Evolutionary conservation across 2,888 invertebrate genomes (phyloP).

Genomic region (Spodoptera picta): DNA sequence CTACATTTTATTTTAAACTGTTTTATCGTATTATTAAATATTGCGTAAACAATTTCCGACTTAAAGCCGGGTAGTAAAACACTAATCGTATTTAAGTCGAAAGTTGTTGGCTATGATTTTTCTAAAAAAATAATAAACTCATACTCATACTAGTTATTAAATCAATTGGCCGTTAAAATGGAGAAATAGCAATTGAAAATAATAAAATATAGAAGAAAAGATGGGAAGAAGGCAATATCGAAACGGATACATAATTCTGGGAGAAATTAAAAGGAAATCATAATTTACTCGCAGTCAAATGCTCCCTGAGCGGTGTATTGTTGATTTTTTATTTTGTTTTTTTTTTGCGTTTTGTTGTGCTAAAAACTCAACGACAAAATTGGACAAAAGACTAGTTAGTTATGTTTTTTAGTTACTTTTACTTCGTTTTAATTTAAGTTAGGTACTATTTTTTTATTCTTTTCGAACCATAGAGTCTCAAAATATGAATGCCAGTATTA

Average conservation of each 20-base stretch:
- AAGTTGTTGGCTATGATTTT: background rate
- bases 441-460: too few relatives aligned
- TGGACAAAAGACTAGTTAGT: too few relatives aligned
- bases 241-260: slow-evolving; percentile 52
- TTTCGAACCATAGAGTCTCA: too few relatives aligned
- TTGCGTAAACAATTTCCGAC: too few relatives aligned
- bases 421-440: too few relatives aligned
- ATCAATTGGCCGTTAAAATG: slow-evolving; percentile 59
- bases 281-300: slow-evolving; percentile 43
- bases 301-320: slow-evolving; percentile 13
- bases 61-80: background rate
- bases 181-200: slow-evolving; percentile 58
- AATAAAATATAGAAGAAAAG: slow-evolving; percentile 58
- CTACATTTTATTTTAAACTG: too few relatives aligned
- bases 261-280: slow-evolving; percentile 65
- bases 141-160: slow-evolving; percentile 59
- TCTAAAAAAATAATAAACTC: slow-evolving; percentile 14
- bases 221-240: slow-evolving; percentile 62
- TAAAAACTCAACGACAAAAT: too few relatives aligned
- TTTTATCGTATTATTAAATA: too few relatives aligned
- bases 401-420: too few relatives aligned
- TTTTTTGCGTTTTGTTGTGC: slow-evolving; percentile 1
- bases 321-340: slow-evolving; percentile 12
- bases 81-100: too few relatives aligned
- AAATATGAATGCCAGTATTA: too few relatives aligned